phyloP scores from a whole-genome alignment of 2,888 invertebrate genomes.

The Nemurella pictetii region DNA sequence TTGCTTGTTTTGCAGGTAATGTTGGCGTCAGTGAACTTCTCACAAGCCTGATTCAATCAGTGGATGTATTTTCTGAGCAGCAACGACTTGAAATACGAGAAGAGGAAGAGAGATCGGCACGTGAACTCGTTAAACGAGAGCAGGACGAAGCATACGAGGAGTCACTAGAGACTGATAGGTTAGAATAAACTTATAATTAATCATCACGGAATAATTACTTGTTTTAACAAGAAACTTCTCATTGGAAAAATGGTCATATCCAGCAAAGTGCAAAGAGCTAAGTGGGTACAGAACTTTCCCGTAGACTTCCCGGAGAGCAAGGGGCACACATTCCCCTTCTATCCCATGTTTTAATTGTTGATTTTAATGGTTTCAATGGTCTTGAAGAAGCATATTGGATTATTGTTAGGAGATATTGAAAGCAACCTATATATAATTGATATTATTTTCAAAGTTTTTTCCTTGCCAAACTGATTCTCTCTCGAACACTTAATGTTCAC shows the following conservation, averaged over 20 bases:
- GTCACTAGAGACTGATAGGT: slow-evolving; percentile 84
- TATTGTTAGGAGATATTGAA: no score
- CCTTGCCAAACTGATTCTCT: no score
- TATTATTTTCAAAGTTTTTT: no score
- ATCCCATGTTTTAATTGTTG: no score
- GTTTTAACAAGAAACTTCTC: no score
- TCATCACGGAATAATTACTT: neutral
- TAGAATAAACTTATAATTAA: slow-evolving; percentile 42
- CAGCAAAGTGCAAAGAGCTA: neutral
- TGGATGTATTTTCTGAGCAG: slow-evolving; percentile 79
- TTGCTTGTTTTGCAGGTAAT: slow-evolving; percentile 61
- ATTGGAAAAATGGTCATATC: neutral
- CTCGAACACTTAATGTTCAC: no score
- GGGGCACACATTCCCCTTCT: no score
- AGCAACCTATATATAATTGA: no score
- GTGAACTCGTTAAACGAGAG: slow-evolving; percentile 88
- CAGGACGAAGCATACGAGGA: slow-evolving; percentile 93
- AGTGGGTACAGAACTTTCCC: neutral
- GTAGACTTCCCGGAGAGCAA: neutral
- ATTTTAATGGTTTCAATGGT: no score
- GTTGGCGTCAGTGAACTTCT: slow-evolving; percentile 88
- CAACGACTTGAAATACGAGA: slow-evolving; percentile 77
- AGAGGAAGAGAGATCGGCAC: slow-evolving; percentile 85
- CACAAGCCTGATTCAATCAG: slow-evolving; percentile 82
- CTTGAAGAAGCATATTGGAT: no score